Evolutionary conservation across 2,888 invertebrate species (phyloP).

Genomic region (Nymphalis polychloros): DNA sequence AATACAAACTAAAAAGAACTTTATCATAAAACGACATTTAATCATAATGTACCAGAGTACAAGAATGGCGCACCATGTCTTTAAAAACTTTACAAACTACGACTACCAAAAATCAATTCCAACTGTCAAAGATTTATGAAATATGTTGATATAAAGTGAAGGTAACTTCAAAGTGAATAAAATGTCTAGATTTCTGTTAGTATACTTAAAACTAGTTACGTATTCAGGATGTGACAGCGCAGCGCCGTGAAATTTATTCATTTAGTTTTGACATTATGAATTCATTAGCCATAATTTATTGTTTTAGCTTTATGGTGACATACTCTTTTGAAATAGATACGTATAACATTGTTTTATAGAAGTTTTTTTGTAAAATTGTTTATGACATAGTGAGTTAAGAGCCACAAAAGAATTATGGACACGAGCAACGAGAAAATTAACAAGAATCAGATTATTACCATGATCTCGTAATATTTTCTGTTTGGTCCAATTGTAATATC

Average conservation of each 20-base stretch:
- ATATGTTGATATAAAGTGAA: constrained; percentile 12
- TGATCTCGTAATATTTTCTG: no score
- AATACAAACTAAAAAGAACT: no score
- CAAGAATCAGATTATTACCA: no score
- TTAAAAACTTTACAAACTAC: neutral
- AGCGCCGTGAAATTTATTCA: constrained; percentile 15
- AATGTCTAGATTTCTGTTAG: neutral
- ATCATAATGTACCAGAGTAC: neutral
- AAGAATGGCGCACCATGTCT: neutral
- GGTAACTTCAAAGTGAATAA: constrained; percentile 3
- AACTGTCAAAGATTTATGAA: constrained; percentile 33
- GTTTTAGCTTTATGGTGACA: neutral
- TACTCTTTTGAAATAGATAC: neutral
- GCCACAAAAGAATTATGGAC: no score
- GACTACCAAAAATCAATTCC: constrained; percentile 17
- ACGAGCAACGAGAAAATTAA: no score
- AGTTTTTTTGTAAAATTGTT: neutral
- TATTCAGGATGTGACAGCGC: constrained; percentile 9
- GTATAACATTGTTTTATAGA: neutral
- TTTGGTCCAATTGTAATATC: no score
- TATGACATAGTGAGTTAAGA: no score
- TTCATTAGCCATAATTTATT: constrained; percentile 13
- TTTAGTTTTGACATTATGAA: constrained; percentile 16
- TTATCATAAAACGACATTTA: no score
- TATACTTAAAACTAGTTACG: constrained; percentile 13